Base-by-base conservation (phyloP, 2,888 invertebrate species). In the Chrysolina oricalcia region DNA sequence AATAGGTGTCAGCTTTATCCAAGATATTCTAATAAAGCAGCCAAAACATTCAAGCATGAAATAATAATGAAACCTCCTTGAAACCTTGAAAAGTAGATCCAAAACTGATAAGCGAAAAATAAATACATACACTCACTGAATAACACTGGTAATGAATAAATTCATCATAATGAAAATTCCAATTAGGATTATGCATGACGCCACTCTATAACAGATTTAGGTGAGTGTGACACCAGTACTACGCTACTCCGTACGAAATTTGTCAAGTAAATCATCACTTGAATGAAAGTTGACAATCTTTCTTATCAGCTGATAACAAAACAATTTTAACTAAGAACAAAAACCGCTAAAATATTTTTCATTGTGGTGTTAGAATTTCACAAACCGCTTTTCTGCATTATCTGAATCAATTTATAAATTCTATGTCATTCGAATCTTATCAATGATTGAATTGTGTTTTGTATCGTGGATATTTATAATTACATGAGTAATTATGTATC, bases 221-320 rank as follows among this genome's bases (percentile, higher is more conserved):
- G 21, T 65, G 19, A 15, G 11, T 17, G 62, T n/a, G n/a, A 50
- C 19, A 17, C 27, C 35, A 23, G 35, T 35, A 46, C 15, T 46
- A 59, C 15, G 13, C 15, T 59, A 59, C 35, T 35, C 8, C 17
- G 17, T 27, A n/a, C 4, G 4, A 48, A 27, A 66, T 48, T 50
- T 66, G 41, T n/a, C 13, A 10, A 41, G 48, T 46, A 66, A 72
- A 46, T 64, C 21, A 76, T 74, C 74, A 50, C 13, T 63, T 53
- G 40, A 68, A 17, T 19, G 48, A 50, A 65, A 66, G 53, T 40
- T 27, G 59, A 17, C 43, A 59, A 41, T 59, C 48, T 35, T 35
- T 65, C 56, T 62, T 76, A 76, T 76, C 73, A 56, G 46, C 27
- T 70, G 68, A 75, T 75, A 53, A 73, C 73, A 53, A 62, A 11